phyloP scores from a whole-genome alignment of 1,140 invertebrate genomes.

The Elysia chlorotica region DNA sequence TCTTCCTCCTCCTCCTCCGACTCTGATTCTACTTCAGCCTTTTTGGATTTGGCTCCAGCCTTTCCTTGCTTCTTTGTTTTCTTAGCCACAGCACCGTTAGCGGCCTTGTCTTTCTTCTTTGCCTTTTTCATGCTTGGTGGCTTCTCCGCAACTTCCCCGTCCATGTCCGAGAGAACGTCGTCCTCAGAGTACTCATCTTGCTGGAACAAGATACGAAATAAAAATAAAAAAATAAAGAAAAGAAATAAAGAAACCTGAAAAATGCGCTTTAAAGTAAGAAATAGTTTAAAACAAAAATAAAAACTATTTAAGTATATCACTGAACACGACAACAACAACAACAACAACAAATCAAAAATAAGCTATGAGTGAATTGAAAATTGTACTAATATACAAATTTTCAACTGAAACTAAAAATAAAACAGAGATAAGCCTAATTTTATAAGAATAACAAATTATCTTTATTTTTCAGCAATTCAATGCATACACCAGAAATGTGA shows the following conservation, averaged over 20 bases:
- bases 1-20: constrained; percentile 41
- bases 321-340: not conserved
- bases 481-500: not conserved
- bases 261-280: constrained; percentile 14
- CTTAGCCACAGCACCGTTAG: constrained; percentile 32
- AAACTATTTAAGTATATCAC: not conserved
- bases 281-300: constrained; percentile 29
- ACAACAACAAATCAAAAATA: not conserved
- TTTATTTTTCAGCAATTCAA: not conserved
- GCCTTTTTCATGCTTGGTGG: too few species aligned
- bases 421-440: not conserved
- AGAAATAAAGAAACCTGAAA: constrained; percentile 29
- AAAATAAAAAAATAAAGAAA: not conserved
- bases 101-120: not conserved
- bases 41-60: constrained; percentile 23
- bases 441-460: not conserved
- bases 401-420: not conserved
- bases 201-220: not conserved
- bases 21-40: constrained; percentile 48
- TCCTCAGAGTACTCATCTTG: constrained; percentile 1
- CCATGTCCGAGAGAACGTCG: not conserved
- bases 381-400: not conserved
- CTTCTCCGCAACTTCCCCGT: too few species aligned
- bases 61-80: constrained; percentile 3
- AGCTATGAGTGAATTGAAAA: not conserved